Evolutionary conservation across 2,888 invertebrate species (phyloP).

Genomic region (Pemphredon lugubris): DNA sequence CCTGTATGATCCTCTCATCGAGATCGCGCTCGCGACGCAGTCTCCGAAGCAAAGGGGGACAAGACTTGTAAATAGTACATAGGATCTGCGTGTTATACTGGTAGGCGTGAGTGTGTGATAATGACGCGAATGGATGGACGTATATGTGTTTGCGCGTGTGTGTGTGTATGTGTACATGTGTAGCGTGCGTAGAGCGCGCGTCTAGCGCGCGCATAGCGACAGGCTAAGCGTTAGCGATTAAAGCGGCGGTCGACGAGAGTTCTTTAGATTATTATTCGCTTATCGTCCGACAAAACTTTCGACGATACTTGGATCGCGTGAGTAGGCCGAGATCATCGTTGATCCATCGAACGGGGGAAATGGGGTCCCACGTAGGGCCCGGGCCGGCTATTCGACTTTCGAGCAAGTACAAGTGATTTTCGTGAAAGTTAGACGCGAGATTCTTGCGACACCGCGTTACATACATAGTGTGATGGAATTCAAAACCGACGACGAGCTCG

Average conservation of each 20-base stretch:
- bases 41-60: conserved; percentile 15
- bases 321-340: too few species aligned
- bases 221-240: too few species aligned
- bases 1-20: neutral
- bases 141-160: neutral
- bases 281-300: too few species aligned
- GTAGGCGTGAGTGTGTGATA: neutral
- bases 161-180: too few species aligned
- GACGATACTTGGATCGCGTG: too few species aligned
- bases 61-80: conserved; percentile 29
- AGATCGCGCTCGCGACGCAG: conserved; percentile 8
- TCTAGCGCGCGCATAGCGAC: too few species aligned
- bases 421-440: conserved; percentile 56
- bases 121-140: neutral
- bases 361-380: too few species aligned
- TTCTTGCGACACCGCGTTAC: conserved; percentile 50
- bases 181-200: too few species aligned
- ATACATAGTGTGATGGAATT: conserved; percentile 33
- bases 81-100: neutral
- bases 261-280: too few species aligned
- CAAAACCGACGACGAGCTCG: conserved; percentile 25
- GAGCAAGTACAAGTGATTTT: conserved; percentile 40
- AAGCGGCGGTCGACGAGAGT: too few species aligned
- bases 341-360: conserved; percentile 1
- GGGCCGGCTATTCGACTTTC: too few species aligned